phyloP scores from a whole-genome alignment of 2,888 invertebrate species.

The Cataglyphis rosenhaueri region DNA sequence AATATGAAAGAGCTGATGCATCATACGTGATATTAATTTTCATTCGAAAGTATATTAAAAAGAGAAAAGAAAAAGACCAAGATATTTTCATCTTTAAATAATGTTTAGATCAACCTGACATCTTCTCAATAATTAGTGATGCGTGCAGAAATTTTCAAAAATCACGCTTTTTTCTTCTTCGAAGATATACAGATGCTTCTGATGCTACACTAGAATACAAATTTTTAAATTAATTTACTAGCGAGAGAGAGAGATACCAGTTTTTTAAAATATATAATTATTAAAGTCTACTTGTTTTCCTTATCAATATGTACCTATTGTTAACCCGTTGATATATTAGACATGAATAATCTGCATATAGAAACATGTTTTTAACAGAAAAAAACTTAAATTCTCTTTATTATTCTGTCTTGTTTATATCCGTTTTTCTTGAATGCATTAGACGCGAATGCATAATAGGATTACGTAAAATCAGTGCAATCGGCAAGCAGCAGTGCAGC shows the following conservation, averaged over 20 bases:
- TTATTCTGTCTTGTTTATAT: background rate
- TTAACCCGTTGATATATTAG: background rate
- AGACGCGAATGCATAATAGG: constrained; percentile 2
- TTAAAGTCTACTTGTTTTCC: background rate
- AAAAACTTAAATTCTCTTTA: background rate
- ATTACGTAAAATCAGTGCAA: constrained; percentile 46
- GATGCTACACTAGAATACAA: background rate
- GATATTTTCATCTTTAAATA: background rate
- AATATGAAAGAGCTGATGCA: background rate
- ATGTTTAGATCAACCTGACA: background rate
- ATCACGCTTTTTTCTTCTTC: background rate
- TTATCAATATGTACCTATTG: background rate
- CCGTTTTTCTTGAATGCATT: constrained; percentile 25
- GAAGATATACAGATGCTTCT: background rate
- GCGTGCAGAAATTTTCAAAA: background rate
- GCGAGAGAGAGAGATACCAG: background rate
- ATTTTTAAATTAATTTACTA: background rate
- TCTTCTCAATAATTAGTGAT: background rate
- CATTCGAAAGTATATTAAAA: background rate
- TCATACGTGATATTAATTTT: background rate
- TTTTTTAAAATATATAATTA: background rate
- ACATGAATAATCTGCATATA: background rate
- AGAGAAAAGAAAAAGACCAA: background rate
- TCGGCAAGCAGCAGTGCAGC: background rate
- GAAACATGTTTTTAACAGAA: background rate